A percentile compares a stretch with the other conserved stretches of the same genome.
phyloP scores from a whole-genome alignment of 2,888 invertebrate genomes.

The Phengaris alcon region DNA sequence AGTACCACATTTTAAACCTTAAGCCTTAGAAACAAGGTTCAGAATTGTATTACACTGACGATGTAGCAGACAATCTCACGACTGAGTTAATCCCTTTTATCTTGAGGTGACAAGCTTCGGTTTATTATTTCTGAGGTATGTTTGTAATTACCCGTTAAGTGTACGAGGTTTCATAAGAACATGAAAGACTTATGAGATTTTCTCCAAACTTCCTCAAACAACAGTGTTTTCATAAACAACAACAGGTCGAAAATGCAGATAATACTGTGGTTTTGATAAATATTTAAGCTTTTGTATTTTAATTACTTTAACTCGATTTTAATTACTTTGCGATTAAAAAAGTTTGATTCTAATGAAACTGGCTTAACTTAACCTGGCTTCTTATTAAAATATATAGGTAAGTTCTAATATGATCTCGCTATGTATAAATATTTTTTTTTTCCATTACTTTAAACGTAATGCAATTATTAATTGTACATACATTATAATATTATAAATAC shows the following conservation, averaged over 20 bases:
- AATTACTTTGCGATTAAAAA: too few species aligned
- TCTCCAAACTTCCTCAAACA: conserved; percentile 14
- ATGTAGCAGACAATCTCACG: conserved; percentile 57
- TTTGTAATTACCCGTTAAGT: conserved; percentile 51
- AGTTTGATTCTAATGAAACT: too few species aligned
- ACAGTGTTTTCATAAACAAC: conserved; percentile 1
- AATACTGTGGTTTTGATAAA: too few species aligned
- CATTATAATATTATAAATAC: too few species aligned
- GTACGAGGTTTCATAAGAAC: conserved; percentile 33
- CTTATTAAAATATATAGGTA: too few species aligned
- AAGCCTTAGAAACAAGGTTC: conserved; percentile 32
- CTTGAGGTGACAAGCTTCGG: conserved; percentile 70
- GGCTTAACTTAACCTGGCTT: too few species aligned
- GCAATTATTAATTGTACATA: too few species aligned
- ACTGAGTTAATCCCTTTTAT: conserved; percentile 71
- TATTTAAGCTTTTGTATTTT: too few species aligned
- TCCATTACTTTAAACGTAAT: too few species aligned
- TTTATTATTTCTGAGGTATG: conserved; percentile 72
- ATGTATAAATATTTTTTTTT: too few species aligned
- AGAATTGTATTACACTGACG: conserved; percentile 15
- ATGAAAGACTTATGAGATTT: conserved; percentile 26
- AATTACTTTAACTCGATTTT: too few species aligned
- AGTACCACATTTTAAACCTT: conserved; percentile 40
- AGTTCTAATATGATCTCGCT: too few species aligned
- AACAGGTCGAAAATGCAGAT: background rate